Base-by-base conservation (phyloP, 2,797 vertebrate genomes). In the Sphenopsis melanotis region DNA sequence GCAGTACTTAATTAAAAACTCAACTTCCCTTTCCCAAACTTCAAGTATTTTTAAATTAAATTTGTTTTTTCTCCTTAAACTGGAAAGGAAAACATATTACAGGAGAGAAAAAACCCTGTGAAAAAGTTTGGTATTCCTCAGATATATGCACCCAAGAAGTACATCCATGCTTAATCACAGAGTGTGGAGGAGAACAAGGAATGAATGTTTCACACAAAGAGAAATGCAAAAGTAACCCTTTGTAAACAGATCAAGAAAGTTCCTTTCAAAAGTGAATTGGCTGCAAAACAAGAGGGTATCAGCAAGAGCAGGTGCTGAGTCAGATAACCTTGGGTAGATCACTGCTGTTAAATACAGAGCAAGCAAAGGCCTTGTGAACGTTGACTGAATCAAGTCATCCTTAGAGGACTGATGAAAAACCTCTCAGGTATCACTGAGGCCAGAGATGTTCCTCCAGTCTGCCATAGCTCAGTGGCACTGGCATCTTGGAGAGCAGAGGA, bases 1-100 rank as follows among this genome's bases (percentile, higher is more conserved):
- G 42, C 69, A 87, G 50, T 85, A 80, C 39, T 79, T 95, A 76
- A 94, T 88, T 94, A 92, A 77, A 49, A 93, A 68, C 39, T 65
- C 83, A 61, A 49, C 39, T 79, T 87, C 30, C 87, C 44, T 52
- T 72, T 91, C 46, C 15, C 34, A 90, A 60, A 82, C 24, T 64
- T 81, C 23, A 79, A 76, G n/a, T 53, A 49, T 74, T 94, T 91
- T 89, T 37, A 64, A 93, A 87, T 29, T 88, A 69, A 41, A 53
- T 20, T 56, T 52, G 60, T 59, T 70, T 72, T 72, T 49, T 63
- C 57, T 83, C n/a, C 61, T 72, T 61, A n/a, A 77, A 88, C 21
- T 10, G 15, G 12, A 78, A 83, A 11, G 8, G 10, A 79, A 83
- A 59, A 69, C 1, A 1, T 76, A 61, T 87, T 76, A 61, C 9